A percentile compares a stretch with the other conserved stretches of the same genome.
phyloP scores from a whole-genome alignment of 1,140 invertebrate species.

The Paraescarpia echinospica region DNA sequence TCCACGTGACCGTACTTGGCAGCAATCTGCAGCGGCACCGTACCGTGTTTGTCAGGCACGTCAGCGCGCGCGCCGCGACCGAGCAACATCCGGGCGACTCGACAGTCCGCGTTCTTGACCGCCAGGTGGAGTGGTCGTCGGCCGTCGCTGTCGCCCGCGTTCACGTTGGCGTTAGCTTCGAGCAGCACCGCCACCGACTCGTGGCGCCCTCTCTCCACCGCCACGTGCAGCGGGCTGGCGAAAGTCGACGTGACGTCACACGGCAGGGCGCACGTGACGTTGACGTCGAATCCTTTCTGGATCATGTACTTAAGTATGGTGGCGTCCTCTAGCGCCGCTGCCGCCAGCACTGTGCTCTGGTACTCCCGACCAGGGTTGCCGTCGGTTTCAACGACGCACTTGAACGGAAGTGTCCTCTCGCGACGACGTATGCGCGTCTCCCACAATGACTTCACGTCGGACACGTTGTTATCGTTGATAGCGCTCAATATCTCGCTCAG shows the following conservation, averaged over 20 bases:
- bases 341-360: conserved; percentile 21
- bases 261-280: not conserved
- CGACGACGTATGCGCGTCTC: not conserved
- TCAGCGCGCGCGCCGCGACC: conserved; percentile 87
- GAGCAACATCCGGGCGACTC: conserved; percentile 86
- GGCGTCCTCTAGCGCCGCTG: conserved; percentile 19
- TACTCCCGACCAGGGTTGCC: conserved; percentile 5
- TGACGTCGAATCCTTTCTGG: conserved; percentile 4
- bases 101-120: conserved; percentile 72
- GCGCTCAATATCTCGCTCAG: conserved; percentile 9
- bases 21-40: conserved; percentile 97
- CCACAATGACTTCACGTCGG: not conserved
- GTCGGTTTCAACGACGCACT: too few species aligned
- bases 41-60: conserved; percentile 87
- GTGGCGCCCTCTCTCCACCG: conserved; percentile 95
- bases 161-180: conserved; percentile 92
- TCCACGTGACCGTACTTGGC: conserved; percentile 95
- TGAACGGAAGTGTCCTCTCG: not conserved
- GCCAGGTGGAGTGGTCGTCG: conserved; percentile 25
- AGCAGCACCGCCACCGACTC: conserved; percentile 81
- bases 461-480: not conserved
- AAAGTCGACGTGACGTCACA: conserved; percentile 9
- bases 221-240: conserved; percentile 85
- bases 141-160: conserved; percentile 85
- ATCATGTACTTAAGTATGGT: conserved; percentile 27